Evolutionary conservation across 2,113 vertebrate genomes (phyloP), one percentile per base, ranked within the genome.

Genomic region (Channa maculata): DNA sequence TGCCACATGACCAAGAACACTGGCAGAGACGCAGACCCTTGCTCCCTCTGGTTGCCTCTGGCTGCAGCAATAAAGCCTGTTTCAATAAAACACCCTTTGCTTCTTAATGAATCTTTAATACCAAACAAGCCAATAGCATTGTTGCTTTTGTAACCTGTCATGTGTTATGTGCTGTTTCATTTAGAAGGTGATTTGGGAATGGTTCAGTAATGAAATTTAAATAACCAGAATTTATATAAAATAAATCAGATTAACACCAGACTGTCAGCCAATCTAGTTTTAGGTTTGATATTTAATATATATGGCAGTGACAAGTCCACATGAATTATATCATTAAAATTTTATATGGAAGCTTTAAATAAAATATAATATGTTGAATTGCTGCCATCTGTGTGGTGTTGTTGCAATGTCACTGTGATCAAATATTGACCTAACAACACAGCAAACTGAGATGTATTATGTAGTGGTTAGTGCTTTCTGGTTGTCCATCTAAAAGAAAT

Each of bases 101-200:
- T 63, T 64, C 65, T 63, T 73, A 62, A 74, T 90, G 50, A 82
- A 63, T 77, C 36, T 83, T 89, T 79, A 88, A 83, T 83, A 86
- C 39, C 77, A 64, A 87, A 68, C 58, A 63, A 75, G 72, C 34
- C 71, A 5, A 14, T 57, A 58, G 69, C 5, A 0, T 24, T 46
- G 71, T 33, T 54, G 53, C 57, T 76, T 3, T 51, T 71, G 50
- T 45, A 79, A 63, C n/a, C 52, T 9, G 73, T 4, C 44, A 8
- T 72, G 33, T 74, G 41, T 57, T 66, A 6, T 48, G 33, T 38
- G 43, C 52, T 54, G 61, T 71, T 69, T 77, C 71, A 84, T 61
- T 52, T 52, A 71, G 49, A 11, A 55, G 48, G 52, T 65, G 34
- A 65, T 69, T 72, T 80, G 55, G 67, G 65, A 71, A 83, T 37